Base-by-base conservation (phyloP, 2,797 vertebrate species). In the Alouatta caraya region DNA sequence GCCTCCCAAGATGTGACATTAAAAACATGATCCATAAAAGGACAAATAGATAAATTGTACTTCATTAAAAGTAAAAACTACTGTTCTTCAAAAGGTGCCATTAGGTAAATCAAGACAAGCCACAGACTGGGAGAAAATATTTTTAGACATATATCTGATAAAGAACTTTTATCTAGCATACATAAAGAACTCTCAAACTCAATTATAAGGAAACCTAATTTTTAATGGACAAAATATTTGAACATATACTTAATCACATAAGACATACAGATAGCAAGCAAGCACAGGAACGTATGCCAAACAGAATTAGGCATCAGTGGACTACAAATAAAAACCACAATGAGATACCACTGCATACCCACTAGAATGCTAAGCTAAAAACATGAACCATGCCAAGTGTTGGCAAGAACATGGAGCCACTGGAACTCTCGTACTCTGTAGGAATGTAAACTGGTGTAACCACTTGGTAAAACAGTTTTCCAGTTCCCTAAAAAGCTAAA, bases 221-320 rank as follows among this genome's bases (percentile, higher is more conserved):
- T 94, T 48, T 7, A 93, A 44, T 39, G 55, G 55, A 57, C n/a
- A 50, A 55, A 57, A 33, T 84, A 26, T 57, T 57, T 94, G 84
- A 70, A 67, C 17, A 48, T 21, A 55, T 24, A n/a, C 30, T 37
- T 57, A 57, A 67, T 61, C 33, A 8, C 80, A 85, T 26, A 88
- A 92, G 72, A 79, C 44, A 7, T 6, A 28, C 13, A 46, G 26
- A 39, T 21, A 46, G 37, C 15, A 46, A 37, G 73, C 30, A 78
- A 88, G n/a, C 64, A 72, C 4, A 17, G 17, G 61, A 37, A 82
- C 33, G 44, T 11, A 13, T 15, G 46, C 21, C 37, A 17, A 12
- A 8, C 9, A 4, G 64, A 12, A 17, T 28, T 0, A 81, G 30
- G 70, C 86, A 17, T 70, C 30, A 50, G 10, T 4, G 64, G 67